A percentile compares a stretch with the other conserved stretches of the same genome.
Evolutionary conservation across 2,113 vertebrate species (phyloP).

Genomic region (Delphinus delphis): DNA sequence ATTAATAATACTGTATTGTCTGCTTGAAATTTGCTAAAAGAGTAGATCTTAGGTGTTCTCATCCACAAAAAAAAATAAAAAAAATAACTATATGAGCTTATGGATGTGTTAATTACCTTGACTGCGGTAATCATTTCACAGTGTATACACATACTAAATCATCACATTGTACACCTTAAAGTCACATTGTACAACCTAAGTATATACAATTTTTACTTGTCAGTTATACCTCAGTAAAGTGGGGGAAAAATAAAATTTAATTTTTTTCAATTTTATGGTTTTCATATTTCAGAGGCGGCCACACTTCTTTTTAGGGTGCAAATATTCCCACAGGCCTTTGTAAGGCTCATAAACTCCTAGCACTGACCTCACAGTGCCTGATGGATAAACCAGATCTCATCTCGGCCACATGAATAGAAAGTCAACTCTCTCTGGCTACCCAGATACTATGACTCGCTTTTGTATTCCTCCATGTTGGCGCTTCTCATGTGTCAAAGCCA

Average conservation of each 20-base stretch:
- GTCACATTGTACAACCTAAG: not conserved
- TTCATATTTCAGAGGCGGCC: not conserved
- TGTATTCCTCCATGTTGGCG: not conserved
- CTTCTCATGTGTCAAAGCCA: not conserved
- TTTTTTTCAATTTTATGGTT: not conserved
- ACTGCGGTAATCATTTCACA: not conserved
- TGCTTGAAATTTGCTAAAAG: not conserved
- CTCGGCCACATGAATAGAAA: not conserved
- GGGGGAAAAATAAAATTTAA: not conserved
- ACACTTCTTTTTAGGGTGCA: not conserved
- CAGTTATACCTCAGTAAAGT: not conserved
- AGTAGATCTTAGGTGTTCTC: not conserved
- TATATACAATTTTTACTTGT: not conserved
- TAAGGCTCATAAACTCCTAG: not conserved
- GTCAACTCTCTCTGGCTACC: not conserved
- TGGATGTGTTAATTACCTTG: not conserved
- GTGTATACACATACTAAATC: not conserved
- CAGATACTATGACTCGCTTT: accelerated
- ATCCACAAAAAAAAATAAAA: not conserved
- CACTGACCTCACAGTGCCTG: accelerated
- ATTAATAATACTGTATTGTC: not conserved
- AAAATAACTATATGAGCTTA: not conserved
- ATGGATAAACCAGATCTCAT: not conserved
- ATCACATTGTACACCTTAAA: not conserved
- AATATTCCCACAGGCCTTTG: too few relatives aligned